A percentile compares a stretch with the other conserved stretches of the same genome.
phyloP scores from a whole-genome alignment of 2,797 vertebrate genomes.

The Molossus alvarezi region DNA sequence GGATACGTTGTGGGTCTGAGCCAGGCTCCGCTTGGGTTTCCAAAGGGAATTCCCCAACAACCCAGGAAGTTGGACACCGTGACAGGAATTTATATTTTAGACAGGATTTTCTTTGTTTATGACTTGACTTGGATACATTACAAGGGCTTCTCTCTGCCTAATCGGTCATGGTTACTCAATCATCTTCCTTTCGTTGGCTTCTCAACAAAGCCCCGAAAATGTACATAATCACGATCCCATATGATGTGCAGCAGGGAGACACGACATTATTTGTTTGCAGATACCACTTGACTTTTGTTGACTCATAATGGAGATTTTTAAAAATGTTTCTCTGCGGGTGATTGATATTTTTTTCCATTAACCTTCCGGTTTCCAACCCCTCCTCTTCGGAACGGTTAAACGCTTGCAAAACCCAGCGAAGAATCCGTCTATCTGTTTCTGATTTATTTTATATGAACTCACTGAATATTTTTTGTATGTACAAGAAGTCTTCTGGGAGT shows the following conservation, averaged over 20 bases:
- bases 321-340: neutral
- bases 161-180: accelerated
- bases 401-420: neutral
- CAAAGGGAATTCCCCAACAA: neutral
- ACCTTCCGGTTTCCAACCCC: accelerated
- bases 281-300: neutral
- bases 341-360: neutral
- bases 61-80: no score
- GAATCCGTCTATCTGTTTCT: constrained; percentile 4
- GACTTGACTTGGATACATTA: no score
- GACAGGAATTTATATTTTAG: neutral
- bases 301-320: neutral
- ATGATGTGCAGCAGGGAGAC: accelerated
- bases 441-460: constrained; percentile 65
- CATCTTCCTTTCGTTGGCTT: neutral
- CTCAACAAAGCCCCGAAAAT: neutral
- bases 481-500: constrained; percentile 51
- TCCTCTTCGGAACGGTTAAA: neutral
- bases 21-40: neutral
- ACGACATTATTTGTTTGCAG: accelerated
- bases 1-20: accelerated
- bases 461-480: constrained; percentile 64
- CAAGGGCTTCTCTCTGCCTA: neutral
- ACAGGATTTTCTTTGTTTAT: neutral
- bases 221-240: accelerated